Base-by-base conservation (phyloP, 2,113 vertebrate species). In the Lucifuga dentata region DNA sequence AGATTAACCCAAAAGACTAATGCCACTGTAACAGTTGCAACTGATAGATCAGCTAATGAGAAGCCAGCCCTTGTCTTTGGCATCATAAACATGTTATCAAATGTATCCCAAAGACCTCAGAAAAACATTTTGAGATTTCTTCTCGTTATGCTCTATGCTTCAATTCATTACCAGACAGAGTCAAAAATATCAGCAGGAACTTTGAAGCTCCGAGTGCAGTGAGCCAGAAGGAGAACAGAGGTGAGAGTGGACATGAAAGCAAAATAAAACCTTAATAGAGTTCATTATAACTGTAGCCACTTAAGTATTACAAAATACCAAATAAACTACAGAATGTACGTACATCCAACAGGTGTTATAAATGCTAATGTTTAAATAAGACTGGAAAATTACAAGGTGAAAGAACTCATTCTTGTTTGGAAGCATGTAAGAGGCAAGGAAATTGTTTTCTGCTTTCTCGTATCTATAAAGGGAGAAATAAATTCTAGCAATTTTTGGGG, bases 11-110 rank as follows among this genome's bases (percentile, higher is more conserved):
- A 89, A 85, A 91, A 91, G 90, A 89, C 86, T 86, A 88, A 88
- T 83, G 87, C 76, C 19, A 78, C 90, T 84, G 64, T 71, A 90
- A 82, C 80, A 86, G 89, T 84, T 83, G 90, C 84, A 86, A 81
- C 11, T 81, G 76, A 78, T 83, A 88, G 81, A 89, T 87, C 68
- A 68, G 87, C 91, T 94, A 94, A 94, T 92, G 90, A 93, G 91
- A 90, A 90, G 77, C 88, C 89, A 81, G 73, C 90, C 90, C 88
- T 81, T 81, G 85, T 93, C 87, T 85, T 92, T 93, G 91, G 91
- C 91, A 91, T 89, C 89, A 89, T 90, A 92, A 93, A 93, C 90
- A 93, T 85, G 90, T 83, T 76, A 76, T 88, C 87, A 92, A 92
- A 92, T 90, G 85, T 88, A 90, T 89, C 91, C 88, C 85, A 89